phyloP scores from a whole-genome alignment of 2,888 invertebrate species.

The Leptinotarsa haldemani region DNA sequence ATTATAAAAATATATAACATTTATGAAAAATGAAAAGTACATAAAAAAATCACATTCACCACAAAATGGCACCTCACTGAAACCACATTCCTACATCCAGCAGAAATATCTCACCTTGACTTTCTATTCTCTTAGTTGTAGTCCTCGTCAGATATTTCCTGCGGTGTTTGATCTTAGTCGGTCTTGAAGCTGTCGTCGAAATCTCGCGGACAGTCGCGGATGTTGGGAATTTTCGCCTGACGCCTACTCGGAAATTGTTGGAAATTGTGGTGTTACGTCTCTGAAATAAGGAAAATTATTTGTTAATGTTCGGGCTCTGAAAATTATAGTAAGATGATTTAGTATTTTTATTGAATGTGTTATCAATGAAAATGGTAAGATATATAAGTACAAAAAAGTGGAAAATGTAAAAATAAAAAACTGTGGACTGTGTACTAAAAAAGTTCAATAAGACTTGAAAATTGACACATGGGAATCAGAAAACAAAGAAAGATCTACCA shows the following conservation, averaged over 20 bases:
- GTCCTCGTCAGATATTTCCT: conserved; percentile 44
- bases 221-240: conserved; percentile 24
- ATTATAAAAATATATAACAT: too few relatives aligned
- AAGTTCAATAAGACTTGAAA: too few relatives aligned
- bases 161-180: conserved; percentile 23
- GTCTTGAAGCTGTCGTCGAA: conserved; percentile 38
- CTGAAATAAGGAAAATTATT: conserved; percentile 28
- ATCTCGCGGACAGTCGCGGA: neutral
- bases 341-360: neutral
- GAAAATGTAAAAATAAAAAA: too few relatives aligned
- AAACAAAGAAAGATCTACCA: too few relatives aligned
- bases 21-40: too few relatives aligned
- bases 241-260: conserved; percentile 28
- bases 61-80: neutral
- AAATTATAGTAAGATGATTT: neutral
- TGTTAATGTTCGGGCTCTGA: neutral
- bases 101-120: conserved; percentile 56
- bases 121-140: conserved; percentile 54
- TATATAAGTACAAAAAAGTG: neutral
- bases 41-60: neutral
- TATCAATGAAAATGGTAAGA: neutral
- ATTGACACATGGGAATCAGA: too few relatives aligned
- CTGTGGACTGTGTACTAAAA: too few relatives aligned
- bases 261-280: conserved; percentile 27
- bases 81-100: conserved; percentile 3